Percentiles rank a stretch among this genome's conserved stretches.
These are phyloP conservation scores for Menidia menidia DNA, from an alignment of 2,797 vertebrate species.

Conservation along the genomic window DNA sequence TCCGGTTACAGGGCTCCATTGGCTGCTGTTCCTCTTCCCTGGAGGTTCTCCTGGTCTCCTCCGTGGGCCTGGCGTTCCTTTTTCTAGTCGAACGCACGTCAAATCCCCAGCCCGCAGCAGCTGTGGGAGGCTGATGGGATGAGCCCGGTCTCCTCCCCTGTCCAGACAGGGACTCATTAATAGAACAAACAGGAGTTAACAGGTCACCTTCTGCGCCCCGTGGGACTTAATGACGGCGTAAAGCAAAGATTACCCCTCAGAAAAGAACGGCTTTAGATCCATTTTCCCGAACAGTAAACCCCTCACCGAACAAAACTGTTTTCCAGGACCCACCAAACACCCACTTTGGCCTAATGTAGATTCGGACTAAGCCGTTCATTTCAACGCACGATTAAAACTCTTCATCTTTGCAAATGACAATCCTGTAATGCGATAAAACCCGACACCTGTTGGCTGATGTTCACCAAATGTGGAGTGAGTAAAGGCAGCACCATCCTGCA, in stretches of 20 bases:
- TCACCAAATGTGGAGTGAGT: no score
- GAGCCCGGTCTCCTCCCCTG: conserved; percentile 35
- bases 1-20: conserved; percentile 59
- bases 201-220: conserved; percentile 22
- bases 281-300: neutral
- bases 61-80: conserved; percentile 33
- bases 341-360: no score
- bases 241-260: neutral
- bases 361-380: no score
- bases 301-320: neutral
- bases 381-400: no score
- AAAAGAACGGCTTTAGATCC: conserved; percentile 2
- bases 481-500: no score
- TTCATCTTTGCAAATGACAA: no score
- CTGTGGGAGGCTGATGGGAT: conserved; percentile 30
- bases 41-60: conserved; percentile 7
- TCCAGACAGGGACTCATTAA: conserved; percentile 26
- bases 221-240: conserved; percentile 40
- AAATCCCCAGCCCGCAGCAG: conserved; percentile 67
- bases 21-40: conserved; percentile 1
- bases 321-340: no score
- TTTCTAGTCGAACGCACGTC: conserved; percentile 54
- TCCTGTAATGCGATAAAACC: no score
- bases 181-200: conserved; percentile 24
- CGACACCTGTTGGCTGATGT: no score